Percentiles rank a stretch among this genome's conserved stretches.
phyloP scores from a whole-genome alignment of 2,113 vertebrate genomes.

The Microtus ochrogaster region DNA sequence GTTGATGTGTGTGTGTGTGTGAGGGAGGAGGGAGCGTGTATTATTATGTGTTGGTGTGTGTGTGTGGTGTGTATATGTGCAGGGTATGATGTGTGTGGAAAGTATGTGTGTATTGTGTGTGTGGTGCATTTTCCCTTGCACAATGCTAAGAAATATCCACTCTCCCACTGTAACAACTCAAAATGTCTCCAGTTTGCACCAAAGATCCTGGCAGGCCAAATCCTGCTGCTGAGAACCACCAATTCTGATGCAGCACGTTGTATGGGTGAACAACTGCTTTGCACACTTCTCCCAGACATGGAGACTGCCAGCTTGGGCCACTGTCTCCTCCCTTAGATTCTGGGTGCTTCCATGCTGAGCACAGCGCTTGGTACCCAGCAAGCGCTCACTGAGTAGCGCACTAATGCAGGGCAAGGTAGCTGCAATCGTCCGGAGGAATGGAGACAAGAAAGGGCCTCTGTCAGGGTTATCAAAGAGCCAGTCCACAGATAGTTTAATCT shows the following conservation, averaged over 20 bases:
- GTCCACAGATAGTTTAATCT: slow-evolving; percentile 9
- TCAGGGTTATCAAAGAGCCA: neutral
- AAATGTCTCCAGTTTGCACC: neutral
- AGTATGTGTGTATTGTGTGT: neutral
- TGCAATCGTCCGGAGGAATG: too few species aligned
- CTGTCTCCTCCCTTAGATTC: neutral
- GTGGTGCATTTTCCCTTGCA: neutral
- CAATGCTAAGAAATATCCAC: neutral
- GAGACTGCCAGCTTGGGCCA: neutral
- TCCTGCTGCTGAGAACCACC: neutral
- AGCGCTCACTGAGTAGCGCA: neutral
- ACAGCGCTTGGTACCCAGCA: neutral
- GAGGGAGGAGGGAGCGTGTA: neutral
- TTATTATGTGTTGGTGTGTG: neutral
- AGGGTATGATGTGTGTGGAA: neutral
- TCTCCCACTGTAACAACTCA: neutral
- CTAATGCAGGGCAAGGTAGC: neutral
- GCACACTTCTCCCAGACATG: neutral
- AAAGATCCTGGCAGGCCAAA: neutral
- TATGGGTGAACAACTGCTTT: accelerated
- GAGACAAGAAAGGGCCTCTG: neutral
- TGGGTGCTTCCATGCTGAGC: neutral
- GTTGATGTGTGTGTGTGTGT: neutral
- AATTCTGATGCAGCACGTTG: accelerated
- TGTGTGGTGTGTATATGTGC: neutral